Evolutionary conservation across 2,797 vertebrate species (phyloP), one percentile per base, ranked within the genome.

Genomic region (Alcedo quadribrachys): DNA sequence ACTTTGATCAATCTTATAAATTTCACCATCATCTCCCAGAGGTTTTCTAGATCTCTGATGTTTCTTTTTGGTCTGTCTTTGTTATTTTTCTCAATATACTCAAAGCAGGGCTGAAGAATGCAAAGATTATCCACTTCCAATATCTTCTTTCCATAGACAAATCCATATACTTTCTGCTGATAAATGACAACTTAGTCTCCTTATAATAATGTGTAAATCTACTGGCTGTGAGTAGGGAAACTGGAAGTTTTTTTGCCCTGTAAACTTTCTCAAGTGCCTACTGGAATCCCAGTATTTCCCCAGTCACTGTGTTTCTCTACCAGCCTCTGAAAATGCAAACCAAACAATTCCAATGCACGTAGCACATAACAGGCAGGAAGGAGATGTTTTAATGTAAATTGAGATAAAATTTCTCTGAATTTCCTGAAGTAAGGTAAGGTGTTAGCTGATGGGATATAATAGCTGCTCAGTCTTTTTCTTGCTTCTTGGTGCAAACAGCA

Each of bases 321-420:
- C 45, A 57, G 46, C n/a, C 50, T 85, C 62, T 87, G 62, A 82
- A 86, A 94, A 94, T 40, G 61, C 27, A 82, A 89, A 92, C 3
- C 67, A 77, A 85, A 89, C 46, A 89, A 89, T 80, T 37, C 61
- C 68, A 67, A 89, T 61, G 17, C 35, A n/a, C 5, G 32, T 46
- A 50, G 63, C 37, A 35, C 2, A 1, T 30, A 77, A 77, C 27
- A 61, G 69, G 50, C 27, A 81, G 66, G 70, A 95, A 76, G 33
- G 21, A 55, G 74, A 55, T 37, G 15, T 87, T 93, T 85, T 80
- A 89, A 81, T 71, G 66, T 48, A 87, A 90, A 90, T 58, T 61
- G 57, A 89, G 55, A 40, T 82, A 75, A 87, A 94, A 93, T 43
- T 91, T 93, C 73, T 65, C 79, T 89, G 53, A 77, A 42, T 86